These are phyloP conservation scores for Apolygus lucorum DNA, from an alignment of 1,140 invertebrate species.

Conservation along the genomic window DNA sequence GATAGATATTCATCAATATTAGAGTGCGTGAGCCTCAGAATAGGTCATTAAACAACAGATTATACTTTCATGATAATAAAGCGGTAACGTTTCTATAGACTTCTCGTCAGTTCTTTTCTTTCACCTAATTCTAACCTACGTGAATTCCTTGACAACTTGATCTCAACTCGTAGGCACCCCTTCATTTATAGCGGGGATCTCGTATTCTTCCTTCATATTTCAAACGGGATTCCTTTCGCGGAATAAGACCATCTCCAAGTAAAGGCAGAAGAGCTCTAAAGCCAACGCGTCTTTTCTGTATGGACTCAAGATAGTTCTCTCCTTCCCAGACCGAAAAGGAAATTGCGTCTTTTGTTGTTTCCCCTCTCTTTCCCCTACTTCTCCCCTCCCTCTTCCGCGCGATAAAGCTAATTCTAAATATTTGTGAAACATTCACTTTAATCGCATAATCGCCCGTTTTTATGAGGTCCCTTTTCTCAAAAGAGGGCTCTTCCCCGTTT, in stretches of 20 bases:
- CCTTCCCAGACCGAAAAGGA: not conserved
- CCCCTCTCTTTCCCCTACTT: not conserved
- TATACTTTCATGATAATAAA: too few relatives aligned
- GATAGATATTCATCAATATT: too few relatives aligned
- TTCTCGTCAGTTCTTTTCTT: too few relatives aligned
- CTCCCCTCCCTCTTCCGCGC: not conserved
- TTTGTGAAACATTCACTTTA: slow-evolving; percentile 15
- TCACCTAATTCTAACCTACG: too few relatives aligned
- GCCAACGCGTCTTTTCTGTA: too few relatives aligned
- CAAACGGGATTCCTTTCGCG: not conserved
- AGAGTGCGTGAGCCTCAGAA: too few relatives aligned
- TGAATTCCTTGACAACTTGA: slow-evolving; percentile 1
- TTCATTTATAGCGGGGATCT: not conserved
- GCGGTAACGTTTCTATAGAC: too few relatives aligned
- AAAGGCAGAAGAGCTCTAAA: too few relatives aligned
- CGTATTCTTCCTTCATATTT: slow-evolving; percentile 3
- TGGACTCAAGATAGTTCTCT: not conserved
- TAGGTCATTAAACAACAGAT: too few relatives aligned
- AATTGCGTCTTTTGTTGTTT: slow-evolving; percentile 9
- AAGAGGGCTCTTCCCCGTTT: not conserved
- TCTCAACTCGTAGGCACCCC: not conserved
- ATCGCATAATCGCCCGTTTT: slow-evolving; percentile 3
- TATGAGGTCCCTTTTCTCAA: not conserved
- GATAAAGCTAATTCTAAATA: slow-evolving; percentile 12
- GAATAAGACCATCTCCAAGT: not conserved